Evolutionary conservation across 2,113 vertebrate genomes (phyloP), one percentile per base, ranked within the genome.

Genomic region (Rhea americana): DNA sequence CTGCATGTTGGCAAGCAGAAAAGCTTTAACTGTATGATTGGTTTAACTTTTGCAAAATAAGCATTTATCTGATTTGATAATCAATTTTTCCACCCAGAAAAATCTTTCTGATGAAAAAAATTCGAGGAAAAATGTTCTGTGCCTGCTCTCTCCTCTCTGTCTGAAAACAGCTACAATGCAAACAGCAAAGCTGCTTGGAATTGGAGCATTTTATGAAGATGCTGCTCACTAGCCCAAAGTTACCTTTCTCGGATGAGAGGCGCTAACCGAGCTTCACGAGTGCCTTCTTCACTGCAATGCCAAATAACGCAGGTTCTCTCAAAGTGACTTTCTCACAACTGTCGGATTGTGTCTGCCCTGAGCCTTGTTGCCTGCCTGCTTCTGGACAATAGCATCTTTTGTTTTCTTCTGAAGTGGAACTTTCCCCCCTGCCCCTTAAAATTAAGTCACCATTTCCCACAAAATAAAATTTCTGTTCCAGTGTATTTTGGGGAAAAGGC

Each of bases 161-260:
- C 19, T 18, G 1, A 11, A 71, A 50, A 6, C 0, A 2, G 12
- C 59, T 28, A 24, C 13, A 11, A 22, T 0, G 9, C 22, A 17
- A 41, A 26, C 25, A 28, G 22, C 41, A 39, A 43, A 28, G 53
- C 22, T n/a, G 41, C 22, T 25, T 53, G 63, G 18, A 85, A 76
- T 35, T 0, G 4, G 17, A 25, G 48, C 3, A 3, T 16, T 82
- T 73, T 51, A 5, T 24, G 77, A n/a, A 24, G 65, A 32, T 30
- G 12, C 17, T 18, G 45, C 45, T 47, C 45, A 47, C 15, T 37
- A 83, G 62, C 39, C 8, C 2, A 1, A 59, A 15, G 59, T 16
- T 86, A 66, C 37, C 5, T 24, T 6, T 55, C 50, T 47, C 24
- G 11, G 35, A 16, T 6, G 3, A 43, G 65, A 41, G 0, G 2